Evolutionary conservation across 1,140 invertebrate genomes (phyloP), one percentile per base, ranked within the genome.

Genomic region (Ladona fulva): DNA sequence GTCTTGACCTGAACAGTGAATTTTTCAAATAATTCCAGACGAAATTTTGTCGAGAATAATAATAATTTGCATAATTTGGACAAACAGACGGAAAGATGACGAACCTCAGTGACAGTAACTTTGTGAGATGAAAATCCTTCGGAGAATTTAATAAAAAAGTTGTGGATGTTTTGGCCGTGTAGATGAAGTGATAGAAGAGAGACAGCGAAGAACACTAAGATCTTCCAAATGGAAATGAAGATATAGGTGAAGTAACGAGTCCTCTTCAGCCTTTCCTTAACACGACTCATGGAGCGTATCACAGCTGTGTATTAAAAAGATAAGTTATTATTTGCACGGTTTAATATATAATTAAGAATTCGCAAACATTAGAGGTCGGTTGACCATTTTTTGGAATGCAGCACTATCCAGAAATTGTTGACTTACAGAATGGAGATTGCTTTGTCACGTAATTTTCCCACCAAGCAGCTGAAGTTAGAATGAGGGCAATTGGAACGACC

Each of bases 381-480:
- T n/a, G n/a, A 37, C 29, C 3, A 37, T 37, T 37, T 37, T 8
- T 37, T 37, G 29, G 8, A 37, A 1, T 8, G 8, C 29, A 37
- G 8, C 8, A 37, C 12, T 66, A 6, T 5, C 3, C n/a, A 22
- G 52, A 12, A 66, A 66, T 66, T 22, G 75, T 44, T 77, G 3
- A 80, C 83, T 85, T 84, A 89, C 92, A 89, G 78, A 95, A 89
- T 0, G 92, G 91, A 80, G 94, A 95, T 77, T 93, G 89, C 80
- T 90, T 89, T 29, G 94, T 93, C 0, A 96, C 94, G 83, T 95
- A 99, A 86, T 98, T 99, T 86, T 98, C 97, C 97, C 97, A 98
- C 94, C 95, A 98, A 25, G 94, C 93, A 37, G 95, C 90, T 3
- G 96, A 98, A 66, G 96, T 92, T 73, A 96, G 89, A 52, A 97